Base-by-base conservation (phyloP, 2,888 invertebrate species). In the Spodoptera littoralis region DNA sequence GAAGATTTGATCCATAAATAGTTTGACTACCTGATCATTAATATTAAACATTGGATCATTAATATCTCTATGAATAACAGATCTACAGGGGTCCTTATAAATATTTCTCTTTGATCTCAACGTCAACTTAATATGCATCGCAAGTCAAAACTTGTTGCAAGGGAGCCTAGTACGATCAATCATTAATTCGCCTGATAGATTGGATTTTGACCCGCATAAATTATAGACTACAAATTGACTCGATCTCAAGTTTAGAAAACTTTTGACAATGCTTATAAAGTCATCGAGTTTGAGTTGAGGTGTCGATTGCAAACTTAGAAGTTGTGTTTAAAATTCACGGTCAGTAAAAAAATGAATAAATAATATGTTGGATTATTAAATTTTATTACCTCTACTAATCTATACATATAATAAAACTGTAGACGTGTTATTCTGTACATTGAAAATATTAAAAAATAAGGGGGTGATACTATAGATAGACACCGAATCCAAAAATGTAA, bases 151-250 rank as follows among this genome's bases (percentile, higher is more conserved):
- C 75, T 81, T 80, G 79, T 76, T 77, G 70, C 71, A 76, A 70
- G 65, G 64, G 66, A 68, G 71, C 81, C 80, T 74, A 65, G 56
- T 45, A 80, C 83, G 80, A 86, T 88, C 85, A 81, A 84, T 87
- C 84, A 84, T 80, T 77, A 81, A 84, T 82, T 84, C 83, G 82
- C 65, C 81, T 65, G 65, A 72, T 80, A 82, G 82, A 88, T 88
- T 86, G 84, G 85, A 83, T 88, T 85, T 84, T 53, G 68, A 65
- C 63, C 73, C 77, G 81, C 81, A 80, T 83, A 84, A 86, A 85
- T 81, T 79, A 70, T 73, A 74, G 63, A 73, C 71, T 70, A 75
- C 65, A 78, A 84, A 84, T 84, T 85, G 77, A 70, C 76, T 73
- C 66, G 73, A 71, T 52, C 59, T 65, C 52, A 69, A 84, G 81